phyloP scores from a whole-genome alignment of 92 coral and sea anemone species.

The Montipora capitata region DNA sequence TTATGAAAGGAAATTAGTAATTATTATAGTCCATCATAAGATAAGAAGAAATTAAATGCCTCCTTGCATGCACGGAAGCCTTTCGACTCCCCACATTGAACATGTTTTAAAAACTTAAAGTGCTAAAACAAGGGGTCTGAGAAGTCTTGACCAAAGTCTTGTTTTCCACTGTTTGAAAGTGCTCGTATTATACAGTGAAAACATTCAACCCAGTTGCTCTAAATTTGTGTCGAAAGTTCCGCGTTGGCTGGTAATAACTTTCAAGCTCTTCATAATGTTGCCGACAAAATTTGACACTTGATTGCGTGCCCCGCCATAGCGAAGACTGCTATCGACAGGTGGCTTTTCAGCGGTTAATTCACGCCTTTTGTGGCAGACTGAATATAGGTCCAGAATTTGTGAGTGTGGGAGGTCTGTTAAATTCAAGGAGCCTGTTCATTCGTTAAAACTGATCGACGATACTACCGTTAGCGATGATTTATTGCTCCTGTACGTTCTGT shows the following conservation, averaged over 20 bases:
- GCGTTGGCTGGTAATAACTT: neutral
- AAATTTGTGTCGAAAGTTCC: neutral
- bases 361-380: constrained; percentile 7
- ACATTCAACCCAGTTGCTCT: neutral
- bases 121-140: neutral
- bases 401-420: constrained; percentile 42
- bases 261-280: neutral
- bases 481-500: constrained; percentile 23
- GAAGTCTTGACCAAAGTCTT: no score
- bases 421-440: neutral
- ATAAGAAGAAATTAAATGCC: neutral
- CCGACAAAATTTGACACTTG: neutral
- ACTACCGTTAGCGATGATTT: constrained; percentile 25
- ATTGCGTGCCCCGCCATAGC: constrained; percentile 9
- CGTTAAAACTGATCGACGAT: neutral
- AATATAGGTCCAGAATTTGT: neutral
- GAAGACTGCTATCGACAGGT: constrained; percentile 35
- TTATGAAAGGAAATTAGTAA: constrained; percentile 4
- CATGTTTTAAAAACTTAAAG: neutral
- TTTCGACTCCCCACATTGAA: neutral
- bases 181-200: neutral
- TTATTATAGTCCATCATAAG: neutral
- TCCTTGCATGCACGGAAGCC: neutral
- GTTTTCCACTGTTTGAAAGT: neutral
- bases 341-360: constrained; percentile 5